Conservation (phyloP, 2,888 invertebrate genomes). For the Syrista parreyssii region DNA sequence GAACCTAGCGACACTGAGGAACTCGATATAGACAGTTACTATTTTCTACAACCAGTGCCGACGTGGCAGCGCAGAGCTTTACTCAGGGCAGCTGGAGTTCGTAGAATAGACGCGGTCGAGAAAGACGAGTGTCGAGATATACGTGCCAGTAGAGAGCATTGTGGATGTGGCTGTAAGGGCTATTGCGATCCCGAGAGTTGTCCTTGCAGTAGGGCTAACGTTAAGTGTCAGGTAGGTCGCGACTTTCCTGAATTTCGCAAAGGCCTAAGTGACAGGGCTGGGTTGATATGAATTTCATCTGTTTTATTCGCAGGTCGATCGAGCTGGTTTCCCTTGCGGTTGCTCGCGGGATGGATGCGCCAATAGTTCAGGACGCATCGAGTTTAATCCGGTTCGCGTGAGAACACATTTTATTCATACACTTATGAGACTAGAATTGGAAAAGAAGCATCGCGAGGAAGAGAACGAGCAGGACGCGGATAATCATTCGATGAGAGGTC, state of each 20-base stretch:
- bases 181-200: conserved; percentile 97
- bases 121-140: conserved; percentile 96
- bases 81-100: conserved; percentile 90
- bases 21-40: conserved; percentile 88
- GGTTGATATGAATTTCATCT: neutral
- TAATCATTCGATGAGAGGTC: conserved; percentile 51
- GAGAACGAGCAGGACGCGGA: conserved; percentile 68
- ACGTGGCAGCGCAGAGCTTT: conserved; percentile 90
- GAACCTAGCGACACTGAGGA: conserved; percentile 86
- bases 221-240: conserved; percentile 86
- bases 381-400: conserved; percentile 95
- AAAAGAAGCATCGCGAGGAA: conserved; percentile 79
- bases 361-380: conserved; percentile 92
- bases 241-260: neutral
- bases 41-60: conserved; percentile 92
- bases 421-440: conserved; percentile 90
- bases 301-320: conserved; percentile 76
- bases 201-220: conserved; percentile 93
- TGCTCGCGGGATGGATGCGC: conserved; percentile 95
- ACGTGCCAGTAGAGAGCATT: conserved; percentile 90
- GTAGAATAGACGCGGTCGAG: conserved; percentile 92
- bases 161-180: conserved; percentile 92
- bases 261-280: neutral
- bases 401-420: conserved; percentile 98
- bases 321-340: conserved; percentile 96